Base-by-base conservation (phyloP, 2,797 vertebrate genomes). In the Chelmon rostratus region DNA sequence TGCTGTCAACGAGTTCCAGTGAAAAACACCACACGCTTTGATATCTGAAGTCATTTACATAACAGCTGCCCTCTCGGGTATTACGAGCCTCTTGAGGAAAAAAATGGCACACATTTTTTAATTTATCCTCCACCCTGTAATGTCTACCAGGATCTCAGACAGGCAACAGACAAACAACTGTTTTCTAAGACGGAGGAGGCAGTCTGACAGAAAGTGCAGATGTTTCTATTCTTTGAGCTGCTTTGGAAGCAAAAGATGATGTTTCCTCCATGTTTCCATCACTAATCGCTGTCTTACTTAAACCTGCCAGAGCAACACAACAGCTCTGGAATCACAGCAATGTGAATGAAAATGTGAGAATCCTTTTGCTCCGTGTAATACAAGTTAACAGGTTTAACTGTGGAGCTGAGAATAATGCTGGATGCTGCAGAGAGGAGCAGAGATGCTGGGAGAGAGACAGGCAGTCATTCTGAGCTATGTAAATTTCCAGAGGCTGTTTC, bases 401-500 rank as follows among this genome's bases (percentile, higher is more conserved):
- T 58, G 77, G 61, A 83, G 86, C 69, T 33, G 58, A 63, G 73
- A 33, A 73, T 57, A 78, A 79, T 35, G 78, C 28, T 8, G 63
- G 13, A 71, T 46, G 64, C 78, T 81, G 86, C 64, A 73, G 69
- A 52, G n/a, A 58, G 57, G 52, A 40, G 50, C 64, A 44, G 68
- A 53, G 40, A 64, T 40, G 59, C 46, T 47, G 67, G 57, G 57
- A 59, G 28, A 25, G 61, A 75, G 56, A 56, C 37, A 25, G 67
- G 23, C 56, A 67, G 77, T 89, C 81, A 42, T 28, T 85, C 38
- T 19, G 69, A 73, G 66, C 87, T 82, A 90, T 90, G 90, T 69
- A 87, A 81, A 92, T 87, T 38, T 80, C 65, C 63, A 79, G 25
- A 53, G 80, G 74, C 76, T 76, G 72, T 83, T 90, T 88, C 76